Evolutionary conservation across 2,797 vertebrate genomes (phyloP).

Genomic region (Tokudaia muenninki): DNA sequence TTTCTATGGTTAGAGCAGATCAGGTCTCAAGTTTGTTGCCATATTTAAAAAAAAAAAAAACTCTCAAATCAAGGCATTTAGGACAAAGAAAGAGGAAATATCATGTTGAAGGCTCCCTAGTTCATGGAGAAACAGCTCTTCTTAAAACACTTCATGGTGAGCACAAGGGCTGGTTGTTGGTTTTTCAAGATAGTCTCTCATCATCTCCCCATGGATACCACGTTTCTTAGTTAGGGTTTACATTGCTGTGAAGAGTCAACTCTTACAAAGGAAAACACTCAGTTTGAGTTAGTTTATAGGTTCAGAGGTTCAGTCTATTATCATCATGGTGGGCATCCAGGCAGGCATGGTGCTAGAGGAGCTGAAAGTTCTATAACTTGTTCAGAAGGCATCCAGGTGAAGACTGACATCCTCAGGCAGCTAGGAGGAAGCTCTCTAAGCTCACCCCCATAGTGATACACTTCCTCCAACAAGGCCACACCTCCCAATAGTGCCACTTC

Average conservation of each 20-base stretch:
- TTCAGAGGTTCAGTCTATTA: background rate
- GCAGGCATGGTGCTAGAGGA: background rate
- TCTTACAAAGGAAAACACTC: background rate
- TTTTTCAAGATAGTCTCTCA: no score
- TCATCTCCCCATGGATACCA: background rate
- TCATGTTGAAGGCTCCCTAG: background rate
- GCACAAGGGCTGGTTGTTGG: background rate
- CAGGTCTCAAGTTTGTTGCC: background rate
- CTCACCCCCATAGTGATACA: background rate
- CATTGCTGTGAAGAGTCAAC: background rate
- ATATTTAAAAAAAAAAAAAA: constrained; percentile 1
- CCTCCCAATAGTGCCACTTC: background rate
- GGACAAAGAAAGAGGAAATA: background rate
- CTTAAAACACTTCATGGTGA: background rate
- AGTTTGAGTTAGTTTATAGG: background rate
- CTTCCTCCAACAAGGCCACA: background rate
- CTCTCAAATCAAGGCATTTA: background rate
- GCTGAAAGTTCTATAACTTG: background rate
- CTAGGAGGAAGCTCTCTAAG: background rate
- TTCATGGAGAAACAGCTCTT: background rate
- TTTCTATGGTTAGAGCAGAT: background rate
- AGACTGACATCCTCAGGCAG: background rate
- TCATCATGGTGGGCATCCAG: background rate
- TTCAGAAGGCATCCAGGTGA: background rate
- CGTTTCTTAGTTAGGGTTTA: no score